These are phyloP conservation scores for Amitus sp. DNA, from an alignment of 2,888 invertebrate genomes.

Conservation along the genomic window DNA sequence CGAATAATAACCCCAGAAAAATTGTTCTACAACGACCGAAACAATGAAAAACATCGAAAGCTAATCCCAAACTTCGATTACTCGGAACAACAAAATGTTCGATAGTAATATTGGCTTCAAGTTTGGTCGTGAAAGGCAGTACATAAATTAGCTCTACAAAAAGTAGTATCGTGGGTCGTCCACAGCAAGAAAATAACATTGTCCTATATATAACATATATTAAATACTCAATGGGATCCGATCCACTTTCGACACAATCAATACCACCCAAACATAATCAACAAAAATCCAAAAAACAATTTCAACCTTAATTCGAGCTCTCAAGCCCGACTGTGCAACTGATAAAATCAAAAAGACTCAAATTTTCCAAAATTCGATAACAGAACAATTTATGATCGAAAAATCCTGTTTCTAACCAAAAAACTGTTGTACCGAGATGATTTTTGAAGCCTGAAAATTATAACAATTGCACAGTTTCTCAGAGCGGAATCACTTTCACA, in stretches of 20 bases:
- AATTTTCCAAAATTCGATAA: constrained; percentile 6
- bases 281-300: constrained; percentile 18
- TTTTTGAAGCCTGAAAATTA: too few relatives aligned
- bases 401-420: too few relatives aligned
- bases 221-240: constrained; percentile 36
- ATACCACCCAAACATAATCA: constrained; percentile 6
- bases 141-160: constrained; percentile 51
- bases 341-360: constrained; percentile 6
- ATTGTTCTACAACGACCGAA: too few relatives aligned
- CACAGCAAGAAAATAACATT: constrained; percentile 47
- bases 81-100: constrained; percentile 9
- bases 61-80: constrained; percentile 10
- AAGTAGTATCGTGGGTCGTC: constrained; percentile 53
- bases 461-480: neutral
- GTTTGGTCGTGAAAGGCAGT: constrained; percentile 35
- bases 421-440: too few relatives aligned
- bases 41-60: constrained; percentile 27
- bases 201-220: constrained; percentile 44
- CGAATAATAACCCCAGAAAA: too few relatives aligned
- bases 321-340: constrained; percentile 21
- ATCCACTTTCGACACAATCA: constrained; percentile 11
- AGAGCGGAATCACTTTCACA: too few relatives aligned
- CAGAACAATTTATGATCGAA: too few relatives aligned
- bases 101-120: constrained; percentile 49
- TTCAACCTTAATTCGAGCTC: constrained; percentile 14